Base-by-base conservation (phyloP, 2,888 invertebrate species). In the Belgica antarctica region DNA sequence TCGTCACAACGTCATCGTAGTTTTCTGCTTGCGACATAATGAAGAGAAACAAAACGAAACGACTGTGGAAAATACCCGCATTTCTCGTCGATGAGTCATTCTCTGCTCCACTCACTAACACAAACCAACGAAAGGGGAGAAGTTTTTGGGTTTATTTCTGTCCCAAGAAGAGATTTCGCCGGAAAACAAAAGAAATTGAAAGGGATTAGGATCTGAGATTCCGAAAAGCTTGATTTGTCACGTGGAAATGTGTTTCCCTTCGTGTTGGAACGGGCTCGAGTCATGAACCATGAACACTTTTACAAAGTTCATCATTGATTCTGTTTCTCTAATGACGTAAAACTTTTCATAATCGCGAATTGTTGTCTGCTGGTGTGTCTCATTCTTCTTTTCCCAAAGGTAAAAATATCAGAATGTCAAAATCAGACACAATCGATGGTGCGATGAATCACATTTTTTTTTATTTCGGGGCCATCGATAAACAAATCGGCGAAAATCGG, bases 51-150 rank as follows among this genome's bases (percentile, higher is more conserved):
- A 46, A n/a, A n/a, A n/a, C n/a, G n/a, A n/a, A n/a, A n/a, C n/a
- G n/a, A 52, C 52, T 36, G 28, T 52, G 68, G 68, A 68, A 68
- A 68, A 52, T 68, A 68, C 68, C 68, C 52, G 65, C 65, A 66
- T 66, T 66, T 66, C 28, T 22, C 25, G 22, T 22, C 31, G 68
- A 68, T 68, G 68, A 68, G 31, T 68, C 68, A 68, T 68, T 47
- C 46, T 22, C 24, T 25, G 65, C 47, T 46, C 65, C 46, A 65
- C 65, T 66, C 57, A 68, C 68, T 17, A 68, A 31, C 57, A 57
- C 68, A 68, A 12, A 3, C 7, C 12, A 8, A 52, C 2, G 2
- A 5, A 4, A 17, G 34, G 52, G 46, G 46, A 15, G 46, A 46
- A 46, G 17, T 52, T 52, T 52, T 22, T 52, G 52, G 52, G n/a